Percentiles rank a stretch among this genome's conserved stretches.
Conservation (phyloP, 2,113 vertebrate genomes). For the Acrocephalus arundinaceus region DNA sequence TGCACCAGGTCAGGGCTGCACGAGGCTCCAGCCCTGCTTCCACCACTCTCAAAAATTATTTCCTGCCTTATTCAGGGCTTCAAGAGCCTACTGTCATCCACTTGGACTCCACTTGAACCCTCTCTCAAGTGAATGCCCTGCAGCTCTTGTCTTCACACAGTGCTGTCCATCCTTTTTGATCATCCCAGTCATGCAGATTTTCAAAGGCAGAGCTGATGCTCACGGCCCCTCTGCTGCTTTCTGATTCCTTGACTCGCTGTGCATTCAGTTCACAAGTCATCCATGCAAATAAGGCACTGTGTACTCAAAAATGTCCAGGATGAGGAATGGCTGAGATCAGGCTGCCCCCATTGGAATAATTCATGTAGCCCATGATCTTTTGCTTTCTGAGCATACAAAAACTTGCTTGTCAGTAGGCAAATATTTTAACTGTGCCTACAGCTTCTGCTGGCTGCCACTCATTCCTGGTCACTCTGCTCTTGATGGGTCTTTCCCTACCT, state of each 20-base stretch:
- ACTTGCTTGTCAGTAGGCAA: background rate
- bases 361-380: background rate
- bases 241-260: background rate
- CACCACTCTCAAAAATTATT: background rate
- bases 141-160: constrained; percentile 21
- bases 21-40: background rate
- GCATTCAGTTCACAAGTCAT: background rate
- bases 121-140: background rate
- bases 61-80: background rate
- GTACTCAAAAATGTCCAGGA: background rate
- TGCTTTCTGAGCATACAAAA: background rate
- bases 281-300: background rate
- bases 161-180: background rate
- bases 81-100: background rate
- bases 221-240: background rate
- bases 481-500: background rate
- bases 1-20: background rate
- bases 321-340: background rate
- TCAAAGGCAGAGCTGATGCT: constrained; percentile 21
- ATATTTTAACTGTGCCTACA: background rate
- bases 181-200: background rate
- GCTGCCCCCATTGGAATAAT: background rate
- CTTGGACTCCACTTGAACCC: constrained; percentile 7
- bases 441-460: background rate
- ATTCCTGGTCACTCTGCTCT: background rate